Conservation (phyloP, 2,888 invertebrate genomes). For the Pandemis cinnamomeana region DNA sequence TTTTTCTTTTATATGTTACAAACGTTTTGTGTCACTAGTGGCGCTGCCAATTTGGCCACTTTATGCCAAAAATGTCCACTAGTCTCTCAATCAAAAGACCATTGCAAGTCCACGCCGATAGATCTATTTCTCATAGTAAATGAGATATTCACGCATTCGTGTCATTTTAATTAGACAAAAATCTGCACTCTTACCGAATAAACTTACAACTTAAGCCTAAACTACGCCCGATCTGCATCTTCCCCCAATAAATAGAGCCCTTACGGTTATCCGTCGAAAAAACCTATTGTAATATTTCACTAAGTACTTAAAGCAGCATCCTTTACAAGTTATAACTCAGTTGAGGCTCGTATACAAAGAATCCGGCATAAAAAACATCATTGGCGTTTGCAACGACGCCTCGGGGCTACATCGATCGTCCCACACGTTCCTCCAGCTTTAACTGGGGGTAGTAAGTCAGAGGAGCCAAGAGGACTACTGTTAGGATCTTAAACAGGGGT, state of each 20-base stretch:
- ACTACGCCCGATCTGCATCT: neutral
- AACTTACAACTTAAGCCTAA: no score
- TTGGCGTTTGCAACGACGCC: constrained; percentile 79
- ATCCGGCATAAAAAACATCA: constrained; percentile 77
- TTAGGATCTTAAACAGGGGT: no score
- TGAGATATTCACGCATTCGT: no score
- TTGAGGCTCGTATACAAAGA: constrained; percentile 59
- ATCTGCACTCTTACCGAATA: no score
- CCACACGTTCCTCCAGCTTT: constrained; percentile 58
- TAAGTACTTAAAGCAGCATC: constrained; percentile 47
- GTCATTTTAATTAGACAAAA: no score
- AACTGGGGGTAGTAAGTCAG: constrained; percentile 43
- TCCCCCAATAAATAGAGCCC: neutral
- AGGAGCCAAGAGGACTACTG: neutral
- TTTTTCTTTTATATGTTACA: no score
- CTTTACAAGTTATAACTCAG: constrained; percentile 62
- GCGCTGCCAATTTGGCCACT: no score
- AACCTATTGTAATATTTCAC: constrained; percentile 59
- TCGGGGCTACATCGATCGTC: constrained; percentile 78
- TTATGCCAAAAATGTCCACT: no score
- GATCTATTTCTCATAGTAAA: no score
- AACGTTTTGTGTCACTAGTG: no score
- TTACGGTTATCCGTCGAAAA: neutral
- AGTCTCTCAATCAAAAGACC: no score
- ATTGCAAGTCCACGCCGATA: no score